A percentile compares a stretch with the other conserved stretches of the same genome.
Conservation (phyloP, 1,140 invertebrate genomes). For the Conus betulinus region DNA sequence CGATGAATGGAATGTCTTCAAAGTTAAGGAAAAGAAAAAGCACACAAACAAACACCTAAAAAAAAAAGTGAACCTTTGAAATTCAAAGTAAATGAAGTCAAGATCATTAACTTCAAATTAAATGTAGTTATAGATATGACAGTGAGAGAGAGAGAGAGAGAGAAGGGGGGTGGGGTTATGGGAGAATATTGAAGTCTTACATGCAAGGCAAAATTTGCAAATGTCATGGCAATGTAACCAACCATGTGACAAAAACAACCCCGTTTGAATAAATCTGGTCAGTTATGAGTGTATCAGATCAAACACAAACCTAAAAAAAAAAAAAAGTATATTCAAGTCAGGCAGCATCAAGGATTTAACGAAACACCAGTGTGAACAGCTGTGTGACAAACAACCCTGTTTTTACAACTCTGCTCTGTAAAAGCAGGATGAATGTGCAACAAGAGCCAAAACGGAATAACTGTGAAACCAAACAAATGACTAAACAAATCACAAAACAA, state of each 20-base stretch:
- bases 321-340: neutral
- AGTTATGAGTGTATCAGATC: neutral
- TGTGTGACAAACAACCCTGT: neutral
- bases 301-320: neutral
- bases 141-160: neutral
- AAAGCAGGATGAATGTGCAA: neutral
- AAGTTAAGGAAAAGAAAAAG: too few species aligned
- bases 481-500: too few species aligned
- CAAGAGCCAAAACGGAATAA: neutral
- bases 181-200: neutral
- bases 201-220: neutral
- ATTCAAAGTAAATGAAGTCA: too few species aligned
- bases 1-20: too few species aligned
- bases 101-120: too few species aligned
- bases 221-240: neutral
- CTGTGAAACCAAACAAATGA: too few species aligned
- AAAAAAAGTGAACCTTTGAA: too few species aligned
- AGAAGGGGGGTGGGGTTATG: neutral
- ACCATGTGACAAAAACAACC: too few species aligned
- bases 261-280: neutral
- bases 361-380: neutral
- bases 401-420: neutral
- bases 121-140: too few species aligned
- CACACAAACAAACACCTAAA: too few species aligned
- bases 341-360: neutral